These are phyloP conservation scores for Phalera bucephala DNA, from an alignment of 2,888 invertebrate genomes.

Conservation along the genomic window DNA sequence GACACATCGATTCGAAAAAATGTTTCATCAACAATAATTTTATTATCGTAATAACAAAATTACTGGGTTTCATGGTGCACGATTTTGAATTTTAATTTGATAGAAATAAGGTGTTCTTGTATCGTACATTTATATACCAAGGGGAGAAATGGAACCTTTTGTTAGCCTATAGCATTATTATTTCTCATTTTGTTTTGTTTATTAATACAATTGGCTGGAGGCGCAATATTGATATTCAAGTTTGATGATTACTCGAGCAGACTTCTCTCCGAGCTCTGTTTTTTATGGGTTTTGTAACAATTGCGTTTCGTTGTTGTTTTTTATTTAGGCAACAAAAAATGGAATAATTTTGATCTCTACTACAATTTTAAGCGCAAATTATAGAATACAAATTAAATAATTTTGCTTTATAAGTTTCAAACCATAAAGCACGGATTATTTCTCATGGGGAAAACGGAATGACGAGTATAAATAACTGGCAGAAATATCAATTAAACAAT, in stretches of 20 bases:
- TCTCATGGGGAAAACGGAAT: constrained; percentile 74
- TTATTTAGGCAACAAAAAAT: constrained; percentile 52
- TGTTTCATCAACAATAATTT: constrained; percentile 83
- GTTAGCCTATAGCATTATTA: constrained; percentile 83
- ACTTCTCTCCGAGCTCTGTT: constrained; percentile 69
- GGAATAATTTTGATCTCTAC: constrained; percentile 24
- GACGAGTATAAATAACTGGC: constrained; percentile 83
- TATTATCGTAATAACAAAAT: constrained; percentile 83
- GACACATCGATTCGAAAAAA: constrained; percentile 79
- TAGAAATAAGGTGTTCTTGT: constrained; percentile 61
- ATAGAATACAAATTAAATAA: too few relatives aligned
- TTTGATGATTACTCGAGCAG: constrained; percentile 79
- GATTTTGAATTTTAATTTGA: constrained; percentile 68
- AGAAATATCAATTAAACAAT: constrained; percentile 85
- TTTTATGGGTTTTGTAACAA: constrained; percentile 74
- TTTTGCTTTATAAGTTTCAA: too few relatives aligned
- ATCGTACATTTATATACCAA: constrained; percentile 62
- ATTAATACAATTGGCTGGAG: constrained; percentile 83
- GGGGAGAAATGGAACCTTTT: constrained; percentile 83
- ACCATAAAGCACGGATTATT: constrained; percentile 66
- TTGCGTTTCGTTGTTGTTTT: constrained; percentile 56
- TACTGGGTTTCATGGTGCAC: constrained; percentile 68
- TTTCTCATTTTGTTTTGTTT: constrained; percentile 84
- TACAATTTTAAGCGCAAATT: too few relatives aligned
- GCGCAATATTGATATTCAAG: constrained; percentile 84